These are phyloP conservation scores for Etia nguti DNA, from an alignment of 2,113 vertebrate species.

Conservation along the genomic window DNA sequence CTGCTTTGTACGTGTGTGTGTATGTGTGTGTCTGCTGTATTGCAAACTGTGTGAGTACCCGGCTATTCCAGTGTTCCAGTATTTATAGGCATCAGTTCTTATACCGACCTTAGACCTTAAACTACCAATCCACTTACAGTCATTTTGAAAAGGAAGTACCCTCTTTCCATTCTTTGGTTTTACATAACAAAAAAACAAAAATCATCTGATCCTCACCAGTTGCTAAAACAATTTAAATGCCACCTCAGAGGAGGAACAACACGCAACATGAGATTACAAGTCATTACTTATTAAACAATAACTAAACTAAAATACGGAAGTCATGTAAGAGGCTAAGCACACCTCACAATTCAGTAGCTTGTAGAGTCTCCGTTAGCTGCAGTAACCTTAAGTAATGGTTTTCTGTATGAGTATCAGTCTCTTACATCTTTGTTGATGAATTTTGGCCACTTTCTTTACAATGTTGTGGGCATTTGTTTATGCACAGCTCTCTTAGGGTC, in stretches of 20 bases:
- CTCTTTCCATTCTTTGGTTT: not conserved
- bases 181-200: not conserved
- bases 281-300: not conserved
- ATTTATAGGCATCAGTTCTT: not conserved
- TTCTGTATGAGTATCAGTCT: not conserved
- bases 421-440: not conserved
- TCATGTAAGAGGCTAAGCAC: not conserved
- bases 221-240: not conserved
- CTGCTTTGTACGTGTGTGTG: slow-evolving; percentile 23
- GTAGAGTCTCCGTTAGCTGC: not conserved
- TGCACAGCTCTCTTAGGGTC: not conserved
- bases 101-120: not conserved
- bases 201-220: not conserved
- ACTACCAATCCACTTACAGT: not conserved
- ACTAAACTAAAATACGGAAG: not conserved
- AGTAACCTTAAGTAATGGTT: not conserved
- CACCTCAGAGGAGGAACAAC: not conserved
- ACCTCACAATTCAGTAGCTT: not conserved
- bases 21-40: not conserved
- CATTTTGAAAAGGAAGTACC: not conserved
- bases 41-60: not conserved
- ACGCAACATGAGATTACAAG: not conserved
- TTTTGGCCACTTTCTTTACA: not conserved
- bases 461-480: not conserved
- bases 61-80: not conserved